Percentiles rank a stretch among this genome's conserved stretches.
phyloP scores from a whole-genome alignment of 2,888 invertebrate species.

The Drosophila trichaetosa region DNA sequence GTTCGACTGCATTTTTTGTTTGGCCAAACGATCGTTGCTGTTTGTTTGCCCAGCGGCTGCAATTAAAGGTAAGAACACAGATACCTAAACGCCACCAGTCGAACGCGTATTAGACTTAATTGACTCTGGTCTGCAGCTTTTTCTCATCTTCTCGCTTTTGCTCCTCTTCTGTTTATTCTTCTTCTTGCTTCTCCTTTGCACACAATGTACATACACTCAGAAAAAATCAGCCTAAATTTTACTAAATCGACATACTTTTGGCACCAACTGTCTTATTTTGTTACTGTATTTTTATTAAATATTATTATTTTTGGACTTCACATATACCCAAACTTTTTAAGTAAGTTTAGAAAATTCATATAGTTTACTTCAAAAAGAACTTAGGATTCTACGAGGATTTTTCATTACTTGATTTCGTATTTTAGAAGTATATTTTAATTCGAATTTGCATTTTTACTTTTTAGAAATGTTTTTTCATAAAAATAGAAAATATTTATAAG shows the following conservation, averaged over 20 bases:
- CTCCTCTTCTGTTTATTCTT: constrained; percentile 8
- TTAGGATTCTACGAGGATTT: not conserved
- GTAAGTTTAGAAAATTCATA: no score
- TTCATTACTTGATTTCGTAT: no score
- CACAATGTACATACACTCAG: not conserved
- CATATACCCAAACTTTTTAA: no score
- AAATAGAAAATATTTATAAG: no score
- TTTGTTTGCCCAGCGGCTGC: constrained; percentile 41
- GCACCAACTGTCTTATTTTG: not conserved
- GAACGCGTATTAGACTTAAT: constrained; percentile 61
- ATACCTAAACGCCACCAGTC: constrained; percentile 26
- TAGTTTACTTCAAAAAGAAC: no score
- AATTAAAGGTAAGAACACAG: constrained; percentile 55
- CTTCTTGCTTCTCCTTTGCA: constrained; percentile 3
- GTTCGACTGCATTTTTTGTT: constrained; percentile 21
- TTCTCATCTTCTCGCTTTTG: constrained; percentile 11
- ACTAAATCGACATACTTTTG: not conserved
- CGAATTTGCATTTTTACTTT: no score
- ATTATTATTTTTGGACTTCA: no score
- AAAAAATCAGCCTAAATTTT: not conserved
- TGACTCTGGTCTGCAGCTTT: constrained; percentile 49
- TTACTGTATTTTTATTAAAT: no score
- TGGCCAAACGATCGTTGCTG: constrained; percentile 34
- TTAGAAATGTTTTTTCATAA: no score
- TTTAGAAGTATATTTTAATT: no score